Base-by-base conservation (phyloP, 2,888 invertebrate species). In the Cheilosia vernalis region DNA sequence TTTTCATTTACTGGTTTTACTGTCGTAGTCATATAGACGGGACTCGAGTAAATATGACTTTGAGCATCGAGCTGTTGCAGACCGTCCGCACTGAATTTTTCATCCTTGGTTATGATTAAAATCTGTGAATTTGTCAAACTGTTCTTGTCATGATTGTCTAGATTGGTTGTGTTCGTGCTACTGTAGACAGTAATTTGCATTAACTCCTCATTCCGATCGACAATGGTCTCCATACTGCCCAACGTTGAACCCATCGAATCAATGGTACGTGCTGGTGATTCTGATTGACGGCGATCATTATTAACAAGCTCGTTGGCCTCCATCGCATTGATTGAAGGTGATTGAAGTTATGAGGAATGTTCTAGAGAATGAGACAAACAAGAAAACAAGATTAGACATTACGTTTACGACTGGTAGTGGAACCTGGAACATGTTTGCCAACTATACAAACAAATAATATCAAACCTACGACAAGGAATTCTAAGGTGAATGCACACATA, bases 41-140 rank as follows among this genome's bases (percentile, higher is more conserved):
- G 92, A 89, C 90, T 92, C 63, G 91, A 91, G 82, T 92, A 92
- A 58, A 92, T 92, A 79, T 92, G 92, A 90, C 90, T 91, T 83
- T 91, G 91, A 73, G 89, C 88, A 87, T 91, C 91, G 63, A 87
- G 73, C 27, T 66, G 47, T 27, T 87, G 66, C 67, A 88, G 76
- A 51, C 88, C 87, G 27, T 88, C 87, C 24, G 81, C 87, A 64
- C 69, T 83, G 30, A 74, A 51, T 70, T 87, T 87, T 47, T 87
- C 88, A 21, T 88, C 88, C 61, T 87, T 88, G 17, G 90, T 89
- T 40, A 91, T 88, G 85, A 91, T 91, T 4, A 90, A 89, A 13
- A 90, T 90, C 86, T 92, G 91, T 53, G 91, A 92, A 70, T 91
- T 91, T 85, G 91, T 90, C 67, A 91, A 87, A 86, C 90, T 91